Conservation (phyloP, 2,113 vertebrate species). For the Pygoscelis antarcticus region DNA sequence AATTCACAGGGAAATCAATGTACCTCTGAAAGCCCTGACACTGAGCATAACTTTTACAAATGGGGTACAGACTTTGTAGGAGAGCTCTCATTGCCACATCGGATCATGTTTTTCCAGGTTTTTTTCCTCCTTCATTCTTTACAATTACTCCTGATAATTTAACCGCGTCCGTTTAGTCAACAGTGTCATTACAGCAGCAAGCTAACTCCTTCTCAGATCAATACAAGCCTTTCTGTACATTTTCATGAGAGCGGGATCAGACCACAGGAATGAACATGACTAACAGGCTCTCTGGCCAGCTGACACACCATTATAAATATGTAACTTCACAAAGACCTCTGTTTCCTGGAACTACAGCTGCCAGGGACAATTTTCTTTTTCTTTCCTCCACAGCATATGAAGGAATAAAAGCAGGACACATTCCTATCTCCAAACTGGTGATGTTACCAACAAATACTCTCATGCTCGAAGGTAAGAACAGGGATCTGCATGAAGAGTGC, state of each 20-base stretch:
- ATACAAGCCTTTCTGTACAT: background rate
- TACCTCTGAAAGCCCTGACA: slow-evolving; percentile 9
- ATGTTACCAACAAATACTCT: background rate
- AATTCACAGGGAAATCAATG: slow-evolving; percentile 42
- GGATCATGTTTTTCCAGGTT: background rate
- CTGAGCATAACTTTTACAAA: background rate
- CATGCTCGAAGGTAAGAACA: background rate
- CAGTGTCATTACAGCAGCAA: background rate
- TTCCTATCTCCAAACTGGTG: background rate
- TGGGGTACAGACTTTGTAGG: background rate
- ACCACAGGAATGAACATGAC: background rate
- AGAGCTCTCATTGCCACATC: background rate
- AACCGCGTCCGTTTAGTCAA: slow-evolving; percentile 34
- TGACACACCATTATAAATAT: slow-evolving; percentile 17
- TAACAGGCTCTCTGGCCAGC: background rate
- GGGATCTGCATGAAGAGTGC: background rate
- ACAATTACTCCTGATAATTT: slow-evolving; percentile 69
- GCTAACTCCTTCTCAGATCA: slow-evolving; percentile 17
- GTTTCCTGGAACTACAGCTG: background rate
- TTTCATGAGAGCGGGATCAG: background rate
- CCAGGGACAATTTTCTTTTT: background rate
- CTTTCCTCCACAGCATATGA: background rate
- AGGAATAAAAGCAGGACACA: background rate
- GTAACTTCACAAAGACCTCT: background rate
- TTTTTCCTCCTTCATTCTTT: slow-evolving; percentile 54